Evolutionary conservation across 2,888 invertebrate species (phyloP).

Genomic region (Selenia dentaria): DNA sequence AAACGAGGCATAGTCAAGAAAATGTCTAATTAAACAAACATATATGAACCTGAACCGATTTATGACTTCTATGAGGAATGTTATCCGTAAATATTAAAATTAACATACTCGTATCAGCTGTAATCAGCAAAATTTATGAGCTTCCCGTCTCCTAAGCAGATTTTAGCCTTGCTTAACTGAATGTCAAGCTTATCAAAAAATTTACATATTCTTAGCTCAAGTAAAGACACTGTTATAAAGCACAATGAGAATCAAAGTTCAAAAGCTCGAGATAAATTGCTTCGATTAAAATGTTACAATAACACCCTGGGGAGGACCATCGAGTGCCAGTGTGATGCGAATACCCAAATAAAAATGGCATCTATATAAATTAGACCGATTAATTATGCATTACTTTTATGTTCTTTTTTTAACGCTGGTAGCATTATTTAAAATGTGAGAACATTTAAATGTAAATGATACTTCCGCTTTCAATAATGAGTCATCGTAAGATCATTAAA

Average conservation of each 20-base stretch:
- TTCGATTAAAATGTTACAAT: slow-evolving; percentile 31
- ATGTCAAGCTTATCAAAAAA: slow-evolving; percentile 50
- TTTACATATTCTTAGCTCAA: slow-evolving; percentile 37
- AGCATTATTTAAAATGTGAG: no score
- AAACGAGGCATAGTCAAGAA: neutral
- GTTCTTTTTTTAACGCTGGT: neutral
- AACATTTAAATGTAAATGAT: neutral
- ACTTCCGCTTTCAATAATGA: slow-evolving; percentile 16
- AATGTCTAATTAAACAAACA: slow-evolving; percentile 1
- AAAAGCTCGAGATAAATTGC: slow-evolving; percentile 14
- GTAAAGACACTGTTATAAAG: slow-evolving; percentile 16
- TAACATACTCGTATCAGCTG: slow-evolving; percentile 45
- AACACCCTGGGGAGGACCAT: slow-evolving; percentile 23
- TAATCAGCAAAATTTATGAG: slow-evolving; percentile 51
- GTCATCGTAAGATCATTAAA: slow-evolving; percentile 10
- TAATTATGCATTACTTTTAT: slow-evolving; percentile 28
- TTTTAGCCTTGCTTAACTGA: slow-evolving; percentile 52
- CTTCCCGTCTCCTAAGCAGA: slow-evolving; percentile 48
- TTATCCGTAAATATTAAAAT: slow-evolving; percentile 45
- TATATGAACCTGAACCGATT: slow-evolving; percentile 37
- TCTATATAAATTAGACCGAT: slow-evolving; percentile 26
- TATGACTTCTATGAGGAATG: slow-evolving; percentile 35
- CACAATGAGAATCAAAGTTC: slow-evolving; percentile 19
- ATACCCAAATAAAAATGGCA: slow-evolving; percentile 35
- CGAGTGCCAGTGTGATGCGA: slow-evolving; percentile 23